Conservation (phyloP, 2,888 invertebrate species). For the Serrognathus titanus region DNA sequence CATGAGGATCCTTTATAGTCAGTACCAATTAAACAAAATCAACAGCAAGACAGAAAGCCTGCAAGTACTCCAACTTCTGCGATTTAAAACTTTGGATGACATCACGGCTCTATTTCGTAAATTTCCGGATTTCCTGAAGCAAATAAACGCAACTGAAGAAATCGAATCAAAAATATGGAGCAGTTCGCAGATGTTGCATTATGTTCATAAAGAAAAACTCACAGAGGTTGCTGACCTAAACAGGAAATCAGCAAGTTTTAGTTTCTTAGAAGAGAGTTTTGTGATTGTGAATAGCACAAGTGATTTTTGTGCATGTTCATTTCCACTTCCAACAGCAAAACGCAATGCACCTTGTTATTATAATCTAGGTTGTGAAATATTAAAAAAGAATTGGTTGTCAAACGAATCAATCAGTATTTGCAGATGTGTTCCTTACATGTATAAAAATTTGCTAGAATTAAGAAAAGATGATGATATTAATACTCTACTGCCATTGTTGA, state of each 20-base stretch:
- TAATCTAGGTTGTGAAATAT: constrained; percentile 56
- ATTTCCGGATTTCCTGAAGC: constrained; percentile 34
- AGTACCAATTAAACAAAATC: constrained; percentile 44
- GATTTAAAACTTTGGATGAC: constrained; percentile 27
- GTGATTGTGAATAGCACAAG: constrained; percentile 49
- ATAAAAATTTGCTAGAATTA: constrained; percentile 55
- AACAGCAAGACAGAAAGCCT: constrained; percentile 39
- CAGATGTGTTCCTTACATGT: constrained; percentile 58
- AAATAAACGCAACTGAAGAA: constrained; percentile 29
- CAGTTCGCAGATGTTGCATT: constrained; percentile 41
- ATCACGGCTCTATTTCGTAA: constrained; percentile 31
- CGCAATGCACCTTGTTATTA: constrained; percentile 52
- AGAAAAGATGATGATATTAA: constrained; percentile 52
- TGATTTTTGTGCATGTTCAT: constrained; percentile 58
- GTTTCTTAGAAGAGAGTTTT: constrained; percentile 58
- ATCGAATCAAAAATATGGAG: constrained; percentile 37
- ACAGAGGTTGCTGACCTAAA: constrained; percentile 15
- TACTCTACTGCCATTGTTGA: constrained; percentile 54
- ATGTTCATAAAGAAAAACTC: constrained; percentile 27
- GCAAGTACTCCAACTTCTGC: constrained; percentile 34
- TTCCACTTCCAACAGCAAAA: constrained; percentile 55
- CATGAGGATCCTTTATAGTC: constrained; percentile 40
- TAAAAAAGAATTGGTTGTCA: constrained; percentile 52
- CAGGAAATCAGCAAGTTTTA: constrained; percentile 47
- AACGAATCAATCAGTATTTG: constrained; percentile 29